phyloP scores from a whole-genome alignment of 2,797 vertebrate genomes.

The Dryobates pubescens region DNA sequence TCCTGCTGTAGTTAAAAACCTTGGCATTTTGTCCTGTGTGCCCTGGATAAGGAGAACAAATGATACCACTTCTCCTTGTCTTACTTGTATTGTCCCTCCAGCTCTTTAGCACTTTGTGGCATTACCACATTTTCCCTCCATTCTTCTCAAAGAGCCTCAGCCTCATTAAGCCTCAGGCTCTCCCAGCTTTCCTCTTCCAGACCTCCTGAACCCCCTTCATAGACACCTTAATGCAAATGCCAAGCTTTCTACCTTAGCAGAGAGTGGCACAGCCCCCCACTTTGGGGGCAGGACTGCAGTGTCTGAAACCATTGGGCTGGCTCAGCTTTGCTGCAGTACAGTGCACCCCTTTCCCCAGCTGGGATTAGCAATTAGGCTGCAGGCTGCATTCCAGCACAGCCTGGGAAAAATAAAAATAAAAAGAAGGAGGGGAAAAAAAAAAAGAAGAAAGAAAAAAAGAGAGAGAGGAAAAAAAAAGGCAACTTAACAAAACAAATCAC shows the following conservation, averaged over 20 bases:
- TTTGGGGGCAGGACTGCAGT: neutral
- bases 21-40: neutral
- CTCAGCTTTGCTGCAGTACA: neutral
- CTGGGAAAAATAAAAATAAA: neutral
- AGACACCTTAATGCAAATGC: neutral
- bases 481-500: neutral
- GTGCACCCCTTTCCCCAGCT: neutral
- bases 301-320: neutral
- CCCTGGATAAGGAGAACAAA: neutral
- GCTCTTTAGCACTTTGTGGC: neutral
- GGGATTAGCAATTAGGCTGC: neutral
- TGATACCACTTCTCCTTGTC: neutral
- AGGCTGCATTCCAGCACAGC: neutral
- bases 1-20: neutral
- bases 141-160: neutral
- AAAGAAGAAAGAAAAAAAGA: too few species aligned
- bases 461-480: too few species aligned
- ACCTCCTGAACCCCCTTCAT: neutral
- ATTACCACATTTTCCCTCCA: constrained; percentile 4
- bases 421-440: too few species aligned
- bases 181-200: neutral
- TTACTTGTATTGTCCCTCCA: neutral
- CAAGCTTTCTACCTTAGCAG: neutral
- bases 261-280: neutral
- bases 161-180: neutral